Evolutionary conservation across 2,797 vertebrate genomes (phyloP), one percentile per base, ranked within the genome.

Genomic region (Neostethus bicornis): DNA sequence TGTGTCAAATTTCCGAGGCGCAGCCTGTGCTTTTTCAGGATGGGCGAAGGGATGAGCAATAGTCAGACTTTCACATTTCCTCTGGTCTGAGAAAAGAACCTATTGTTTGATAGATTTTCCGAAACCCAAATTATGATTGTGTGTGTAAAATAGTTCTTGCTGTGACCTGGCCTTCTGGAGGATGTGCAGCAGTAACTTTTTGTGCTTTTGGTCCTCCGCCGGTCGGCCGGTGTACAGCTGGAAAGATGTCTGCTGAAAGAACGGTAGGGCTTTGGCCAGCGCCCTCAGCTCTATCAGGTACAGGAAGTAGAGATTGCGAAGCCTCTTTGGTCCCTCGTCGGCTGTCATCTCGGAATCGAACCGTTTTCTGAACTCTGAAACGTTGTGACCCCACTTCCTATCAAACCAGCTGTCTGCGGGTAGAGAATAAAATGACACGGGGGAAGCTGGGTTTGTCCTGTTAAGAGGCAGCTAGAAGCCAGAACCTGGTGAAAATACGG

Each of bases 241-340:
- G 83, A 96, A 92, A 25, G 81, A 80, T 0, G 91, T 71, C 20
- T 88, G 93, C 75, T 94, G 88, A 32, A 98, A 95, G 87, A 94
- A 95, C 0, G 96, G 95, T 69, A 95, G 81, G 14, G 89, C 92
- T 83, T 98, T 98, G 64, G 93, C 94, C 14, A 98, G 82, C 4
- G 95, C 96, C 14, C 94, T 89, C 67, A 98, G 87, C 89, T 98
- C 96, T 0, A 97, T 95, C 76, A 98, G 88, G 77, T 95, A 98
- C 31, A 98, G 89, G 56, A 98, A 98, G 84, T 97, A 98, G 2
- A 98, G 91, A 68, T 96, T 98, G 54, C 93, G 93, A 17, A 98
- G 93, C 37, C 96, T 90, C 73, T 93, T 90, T 9, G 95, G 94
- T 0, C 96, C 96, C 84, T 98, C 96, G 4, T 94, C 93, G n/a